phyloP scores from a whole-genome alignment of 2,888 invertebrate species.

The Sarcophaga variegata region DNA sequence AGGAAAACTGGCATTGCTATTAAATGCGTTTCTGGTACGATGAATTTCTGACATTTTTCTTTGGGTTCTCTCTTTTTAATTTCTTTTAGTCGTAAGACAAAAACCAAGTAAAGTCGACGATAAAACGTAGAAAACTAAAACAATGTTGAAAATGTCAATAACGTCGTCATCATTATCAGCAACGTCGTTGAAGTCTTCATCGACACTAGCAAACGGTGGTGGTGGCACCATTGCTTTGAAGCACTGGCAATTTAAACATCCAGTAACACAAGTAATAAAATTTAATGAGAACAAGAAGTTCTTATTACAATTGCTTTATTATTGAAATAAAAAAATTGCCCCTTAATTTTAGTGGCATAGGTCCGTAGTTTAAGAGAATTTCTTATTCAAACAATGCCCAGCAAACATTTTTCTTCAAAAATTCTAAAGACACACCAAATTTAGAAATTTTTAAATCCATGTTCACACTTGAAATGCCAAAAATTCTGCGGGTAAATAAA shows the following conservation, averaged over 20 bases:
- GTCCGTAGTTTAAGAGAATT: conserved; percentile 6
- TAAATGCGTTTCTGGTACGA: conserved; percentile 63
- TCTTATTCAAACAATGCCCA: not conserved
- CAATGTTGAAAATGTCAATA: conserved; percentile 49
- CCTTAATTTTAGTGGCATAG: conserved; percentile 37
- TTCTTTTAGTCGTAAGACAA: not conserved
- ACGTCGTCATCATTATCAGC: conserved; percentile 8
- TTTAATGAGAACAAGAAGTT: conserved; percentile 62
- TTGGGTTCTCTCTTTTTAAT: not conserved
- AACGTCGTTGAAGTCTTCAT: not conserved
- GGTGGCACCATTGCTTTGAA: not conserved
- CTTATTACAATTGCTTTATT: conserved; percentile 55
- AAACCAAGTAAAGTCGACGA: not conserved
- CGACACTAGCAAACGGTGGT: not conserved
- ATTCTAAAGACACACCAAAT: too few relatives aligned
- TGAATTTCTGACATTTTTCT: conserved; percentile 58
- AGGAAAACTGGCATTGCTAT: conserved; percentile 30
- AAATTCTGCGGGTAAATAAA: too few relatives aligned
- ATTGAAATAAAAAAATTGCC: conserved; percentile 54
- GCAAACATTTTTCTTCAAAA: not conserved
- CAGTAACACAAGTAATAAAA: conserved; percentile 51
- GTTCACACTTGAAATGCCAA: too few relatives aligned
- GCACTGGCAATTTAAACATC: conserved; percentile 37
- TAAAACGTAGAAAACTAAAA: conserved; percentile 17
- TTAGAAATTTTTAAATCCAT: too few relatives aligned